Evolutionary conservation across 2,113 vertebrate species (phyloP).

Genomic region (Gulo gulo): DNA sequence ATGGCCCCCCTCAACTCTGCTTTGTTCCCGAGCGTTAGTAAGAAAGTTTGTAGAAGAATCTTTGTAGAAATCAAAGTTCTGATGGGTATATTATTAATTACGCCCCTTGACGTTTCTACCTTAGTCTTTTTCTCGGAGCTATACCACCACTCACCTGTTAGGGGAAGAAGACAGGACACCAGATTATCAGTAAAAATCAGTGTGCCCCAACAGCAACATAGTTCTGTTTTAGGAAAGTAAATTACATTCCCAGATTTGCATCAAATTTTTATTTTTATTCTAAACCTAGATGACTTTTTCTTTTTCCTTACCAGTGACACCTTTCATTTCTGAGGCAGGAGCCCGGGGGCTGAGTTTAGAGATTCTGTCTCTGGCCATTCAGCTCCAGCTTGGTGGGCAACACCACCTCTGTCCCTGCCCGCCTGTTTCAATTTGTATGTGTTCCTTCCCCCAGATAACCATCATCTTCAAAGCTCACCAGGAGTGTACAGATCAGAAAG

Average conservation of each 20-base stretch:
- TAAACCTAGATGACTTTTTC: neutral
- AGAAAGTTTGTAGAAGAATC: neutral
- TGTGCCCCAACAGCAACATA: neutral
- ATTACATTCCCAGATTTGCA: neutral
- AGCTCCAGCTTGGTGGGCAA: neutral
- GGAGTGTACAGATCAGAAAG: conserved; percentile 96
- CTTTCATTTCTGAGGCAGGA: neutral
- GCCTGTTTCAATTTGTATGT: neutral
- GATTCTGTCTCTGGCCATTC: neutral
- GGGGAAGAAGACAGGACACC: neutral
- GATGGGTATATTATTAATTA: neutral
- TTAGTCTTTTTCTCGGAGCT: neutral
- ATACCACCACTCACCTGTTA: neutral
- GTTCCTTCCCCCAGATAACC: conserved; percentile 86
- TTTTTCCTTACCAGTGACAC: neutral
- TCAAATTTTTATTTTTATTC: neutral
- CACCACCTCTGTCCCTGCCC: fast-evolving
- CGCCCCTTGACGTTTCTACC: neutral
- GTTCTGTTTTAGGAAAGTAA: neutral
- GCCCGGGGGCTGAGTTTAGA: neutral
- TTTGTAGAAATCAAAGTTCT: conserved; percentile 10
- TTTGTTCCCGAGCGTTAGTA: neutral
- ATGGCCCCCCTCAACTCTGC: neutral
- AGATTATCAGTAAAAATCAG: neutral
- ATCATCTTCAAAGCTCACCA: conserved; percentile 96